phyloP scores from a whole-genome alignment of 2,797 vertebrate genomes.

The Neosilurus hyrtlii region DNA sequence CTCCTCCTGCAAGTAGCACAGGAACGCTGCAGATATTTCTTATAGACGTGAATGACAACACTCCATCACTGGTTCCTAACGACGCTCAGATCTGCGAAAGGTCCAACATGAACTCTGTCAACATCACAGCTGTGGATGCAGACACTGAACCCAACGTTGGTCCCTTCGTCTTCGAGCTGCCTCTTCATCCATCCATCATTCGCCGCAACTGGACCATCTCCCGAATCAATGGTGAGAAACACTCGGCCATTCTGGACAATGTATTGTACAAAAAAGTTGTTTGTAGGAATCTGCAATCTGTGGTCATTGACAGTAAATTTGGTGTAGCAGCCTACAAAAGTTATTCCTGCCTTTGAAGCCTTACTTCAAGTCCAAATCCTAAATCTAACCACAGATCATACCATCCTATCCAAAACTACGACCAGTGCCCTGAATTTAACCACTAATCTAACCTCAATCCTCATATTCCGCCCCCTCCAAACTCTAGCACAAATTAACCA shows the following conservation, averaged over 20 bases:
- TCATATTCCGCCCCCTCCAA: neutral
- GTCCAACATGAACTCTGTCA: conserved; percentile 75
- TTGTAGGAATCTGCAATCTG: neutral
- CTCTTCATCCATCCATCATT: conserved; percentile 79
- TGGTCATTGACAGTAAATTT: neutral
- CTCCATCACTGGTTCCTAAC: conserved; percentile 86
- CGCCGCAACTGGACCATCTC: conserved; percentile 95
- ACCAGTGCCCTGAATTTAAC: neutral
- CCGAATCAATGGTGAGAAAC: conserved; percentile 84
- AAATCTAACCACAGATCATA: neutral
- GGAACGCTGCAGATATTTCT: conserved; percentile 95
- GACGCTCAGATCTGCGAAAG: conserved; percentile 93
- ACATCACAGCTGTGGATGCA: conserved; percentile 90
- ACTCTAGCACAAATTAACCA: neutral
- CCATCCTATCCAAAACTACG: neutral
- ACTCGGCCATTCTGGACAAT: neutral
- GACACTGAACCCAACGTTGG: conserved; percentile 91
- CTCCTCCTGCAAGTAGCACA: conserved; percentile 90
- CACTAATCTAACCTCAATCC: neutral
- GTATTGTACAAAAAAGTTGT: neutral
- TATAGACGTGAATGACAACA: conserved; percentile 95
- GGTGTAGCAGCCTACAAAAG: neutral
- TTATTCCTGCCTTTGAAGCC: neutral
- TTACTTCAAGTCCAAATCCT: neutral
- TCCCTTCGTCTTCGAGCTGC: conserved; percentile 95